phyloP scores from a whole-genome alignment of 1,140 invertebrate species.

The Cotesia vestalis region DNA sequence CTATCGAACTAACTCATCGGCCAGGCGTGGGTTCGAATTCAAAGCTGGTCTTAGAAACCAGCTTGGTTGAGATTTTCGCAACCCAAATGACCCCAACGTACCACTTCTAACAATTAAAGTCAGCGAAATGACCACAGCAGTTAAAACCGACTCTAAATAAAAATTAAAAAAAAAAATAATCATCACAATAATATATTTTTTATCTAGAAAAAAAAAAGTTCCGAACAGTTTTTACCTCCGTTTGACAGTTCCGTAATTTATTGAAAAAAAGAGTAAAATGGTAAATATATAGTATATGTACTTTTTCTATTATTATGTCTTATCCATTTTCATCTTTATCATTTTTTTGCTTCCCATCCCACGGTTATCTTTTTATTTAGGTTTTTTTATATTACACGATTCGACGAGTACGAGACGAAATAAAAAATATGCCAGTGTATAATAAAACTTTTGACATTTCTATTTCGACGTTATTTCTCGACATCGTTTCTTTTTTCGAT shows the following conservation, averaged over 20 bases:
- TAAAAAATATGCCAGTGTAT: constrained; percentile 1
- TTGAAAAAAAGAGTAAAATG: not conserved
- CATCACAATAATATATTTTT: not conserved
- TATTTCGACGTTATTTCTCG: constrained; percentile 24
- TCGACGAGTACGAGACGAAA: not conserved
- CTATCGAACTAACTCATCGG: no score
- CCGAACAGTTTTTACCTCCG: not conserved
- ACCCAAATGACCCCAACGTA: no score
- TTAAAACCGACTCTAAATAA: no score
- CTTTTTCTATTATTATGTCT: not conserved
- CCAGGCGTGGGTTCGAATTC: no score
- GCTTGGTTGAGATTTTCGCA: no score
- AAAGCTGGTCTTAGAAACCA: no score
- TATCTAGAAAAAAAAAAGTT: not conserved
- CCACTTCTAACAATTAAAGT: no score
- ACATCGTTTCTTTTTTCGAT: not conserved
- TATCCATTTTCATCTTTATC: no score
- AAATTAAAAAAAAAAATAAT: not conserved
- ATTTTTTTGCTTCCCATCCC: not conserved
- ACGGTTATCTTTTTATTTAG: constrained; percentile 1
- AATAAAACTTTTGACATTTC: constrained; percentile 16
- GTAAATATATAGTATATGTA: not conserved
- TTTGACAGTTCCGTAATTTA: not conserved
- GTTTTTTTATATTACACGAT: constrained; percentile 12
- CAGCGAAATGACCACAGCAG: no score